Percentiles rank a stretch among this genome's conserved stretches.
Conservation (phyloP, 2,888 invertebrate species). For the Ecliptopera silaceata region DNA sequence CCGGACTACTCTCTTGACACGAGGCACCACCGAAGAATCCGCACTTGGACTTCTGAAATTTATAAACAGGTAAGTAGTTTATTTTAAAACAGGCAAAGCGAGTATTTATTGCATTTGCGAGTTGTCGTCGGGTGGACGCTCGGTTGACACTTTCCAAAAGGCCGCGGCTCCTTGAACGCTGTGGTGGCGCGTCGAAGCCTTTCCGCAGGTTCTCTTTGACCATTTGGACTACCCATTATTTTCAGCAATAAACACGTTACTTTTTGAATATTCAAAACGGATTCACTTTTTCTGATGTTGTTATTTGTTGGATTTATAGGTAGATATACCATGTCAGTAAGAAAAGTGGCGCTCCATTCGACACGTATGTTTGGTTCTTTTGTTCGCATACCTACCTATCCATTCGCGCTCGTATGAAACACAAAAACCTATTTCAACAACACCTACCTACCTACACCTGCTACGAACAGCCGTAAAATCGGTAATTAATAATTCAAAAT, state of each 20-base stretch:
- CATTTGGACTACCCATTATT: constrained; percentile 44
- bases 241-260: constrained; percentile 40
- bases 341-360: constrained; percentile 69
- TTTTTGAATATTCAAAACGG: constrained; percentile 62
- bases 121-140: constrained; percentile 50
- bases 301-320: too few relatives aligned
- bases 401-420: constrained; percentile 59
- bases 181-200: constrained; percentile 40
- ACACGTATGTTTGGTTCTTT: constrained; percentile 75
- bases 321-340: constrained; percentile 52
- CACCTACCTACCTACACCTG: constrained; percentile 36
- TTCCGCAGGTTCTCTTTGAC: constrained; percentile 47
- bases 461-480: constrained; percentile 38
- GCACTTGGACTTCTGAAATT: constrained; percentile 57
- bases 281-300: too few relatives aligned
- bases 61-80: constrained; percentile 65
- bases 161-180: constrained; percentile 50
- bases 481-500: constrained; percentile 39
- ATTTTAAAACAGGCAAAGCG: constrained; percentile 53
- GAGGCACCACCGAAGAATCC: constrained; percentile 63
- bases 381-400: constrained; percentile 61
- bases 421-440: constrained; percentile 66
- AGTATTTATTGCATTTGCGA: constrained; percentile 63
- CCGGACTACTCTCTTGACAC: constrained; percentile 76
- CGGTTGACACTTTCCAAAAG: constrained; percentile 63